These are phyloP conservation scores for Psilopogon haemacephalus DNA, from an alignment of 2,113 vertebrate genomes.

Conservation along the genomic window DNA sequence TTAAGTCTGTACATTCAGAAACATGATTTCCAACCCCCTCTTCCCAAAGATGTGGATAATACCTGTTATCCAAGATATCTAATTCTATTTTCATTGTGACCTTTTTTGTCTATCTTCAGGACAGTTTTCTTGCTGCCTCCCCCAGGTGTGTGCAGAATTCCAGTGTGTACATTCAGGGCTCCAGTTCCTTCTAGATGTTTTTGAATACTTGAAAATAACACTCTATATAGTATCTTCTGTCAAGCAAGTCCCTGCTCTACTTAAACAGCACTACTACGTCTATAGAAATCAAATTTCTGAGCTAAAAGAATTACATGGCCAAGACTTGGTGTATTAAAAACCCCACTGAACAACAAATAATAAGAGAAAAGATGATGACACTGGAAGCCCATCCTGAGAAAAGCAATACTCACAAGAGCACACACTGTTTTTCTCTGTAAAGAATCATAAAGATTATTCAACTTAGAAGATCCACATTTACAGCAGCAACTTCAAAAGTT, in stretches of 20 bases:
- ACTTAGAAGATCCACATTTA: neutral
- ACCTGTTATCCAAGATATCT: neutral
- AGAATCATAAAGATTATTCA: neutral
- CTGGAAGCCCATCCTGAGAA: neutral
- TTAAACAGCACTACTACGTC: neutral
- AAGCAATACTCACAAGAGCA: neutral
- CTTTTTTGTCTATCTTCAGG: neutral
- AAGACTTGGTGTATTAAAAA: neutral
- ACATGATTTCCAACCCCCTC: neutral
- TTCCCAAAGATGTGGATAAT: neutral
- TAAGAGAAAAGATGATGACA: neutral
- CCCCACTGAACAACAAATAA: neutral
- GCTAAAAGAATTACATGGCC: neutral
- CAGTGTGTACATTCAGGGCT: neutral
- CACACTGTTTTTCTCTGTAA: neutral
- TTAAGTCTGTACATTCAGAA: neutral
- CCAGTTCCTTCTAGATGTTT: neutral
- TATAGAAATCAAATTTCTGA: neutral
- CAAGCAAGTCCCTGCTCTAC: neutral
- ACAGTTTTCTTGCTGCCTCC: neutral
- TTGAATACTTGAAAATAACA: neutral
- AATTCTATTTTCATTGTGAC: neutral
- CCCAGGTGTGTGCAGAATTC: neutral
- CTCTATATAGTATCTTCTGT: neutral
- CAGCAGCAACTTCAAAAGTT: neutral